Conservation (phyloP, 2,113 vertebrate genomes). For the Ia io region DNA sequence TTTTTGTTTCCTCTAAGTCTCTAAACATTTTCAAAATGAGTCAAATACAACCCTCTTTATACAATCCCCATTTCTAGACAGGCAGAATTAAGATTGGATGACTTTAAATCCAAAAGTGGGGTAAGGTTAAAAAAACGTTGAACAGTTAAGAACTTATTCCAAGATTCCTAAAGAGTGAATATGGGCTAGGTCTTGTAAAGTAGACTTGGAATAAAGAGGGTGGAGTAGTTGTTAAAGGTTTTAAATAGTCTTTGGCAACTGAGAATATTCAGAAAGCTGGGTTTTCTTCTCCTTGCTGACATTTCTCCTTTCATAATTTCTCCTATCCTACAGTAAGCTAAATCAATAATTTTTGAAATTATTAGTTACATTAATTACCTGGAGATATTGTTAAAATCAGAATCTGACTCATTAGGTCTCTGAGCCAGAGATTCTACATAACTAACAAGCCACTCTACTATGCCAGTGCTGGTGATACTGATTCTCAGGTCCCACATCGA, state of each 20-base stretch:
- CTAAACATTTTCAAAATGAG: not conserved
- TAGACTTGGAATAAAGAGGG: not conserved
- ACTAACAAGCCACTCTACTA: not conserved
- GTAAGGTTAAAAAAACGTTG: not conserved
- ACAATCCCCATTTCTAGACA: not conserved
- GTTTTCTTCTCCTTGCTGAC: not conserved
- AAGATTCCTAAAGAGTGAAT: not conserved
- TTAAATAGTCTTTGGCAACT: not conserved
- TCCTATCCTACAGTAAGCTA: not conserved
- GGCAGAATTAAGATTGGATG: not conserved
- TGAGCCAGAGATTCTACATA: not conserved
- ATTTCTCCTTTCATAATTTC: not conserved
- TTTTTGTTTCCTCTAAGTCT: not conserved
- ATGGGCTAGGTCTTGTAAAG: not conserved
- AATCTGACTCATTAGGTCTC: not conserved
- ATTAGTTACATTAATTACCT: not conserved
- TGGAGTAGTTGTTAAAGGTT: not conserved
- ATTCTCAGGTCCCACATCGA: not conserved
- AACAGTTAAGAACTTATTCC: not conserved
- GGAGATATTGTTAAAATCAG: not conserved
- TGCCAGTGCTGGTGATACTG: too few species aligned
- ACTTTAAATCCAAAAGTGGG: not conserved
- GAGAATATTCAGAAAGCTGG: not conserved
- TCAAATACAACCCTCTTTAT: not conserved
- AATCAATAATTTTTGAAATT: not conserved